A percentile compares a stretch with the other conserved stretches of the same genome.
phyloP scores from a whole-genome alignment of 2,113 vertebrate genomes.

The Epinephelus moara region DNA sequence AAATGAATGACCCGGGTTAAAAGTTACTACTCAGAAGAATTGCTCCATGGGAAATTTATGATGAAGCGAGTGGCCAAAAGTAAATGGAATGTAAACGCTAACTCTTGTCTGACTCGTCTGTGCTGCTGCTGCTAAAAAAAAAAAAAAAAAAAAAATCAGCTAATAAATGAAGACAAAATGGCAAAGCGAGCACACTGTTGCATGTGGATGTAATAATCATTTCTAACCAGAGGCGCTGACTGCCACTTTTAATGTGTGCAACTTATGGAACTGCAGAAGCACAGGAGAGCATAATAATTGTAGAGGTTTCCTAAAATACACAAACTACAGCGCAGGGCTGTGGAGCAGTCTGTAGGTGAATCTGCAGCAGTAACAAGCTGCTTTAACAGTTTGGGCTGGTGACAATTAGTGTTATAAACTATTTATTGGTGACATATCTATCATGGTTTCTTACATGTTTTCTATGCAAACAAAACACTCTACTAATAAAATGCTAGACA shows the following conservation, averaged over 20 bases:
- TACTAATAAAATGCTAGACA: slow-evolving; percentile 6
- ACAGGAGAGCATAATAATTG: slow-evolving; percentile 35
- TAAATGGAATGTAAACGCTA: slow-evolving; percentile 74
- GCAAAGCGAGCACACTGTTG: slow-evolving; percentile 57
- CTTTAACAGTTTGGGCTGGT: slow-evolving; percentile 8
- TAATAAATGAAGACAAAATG: slow-evolving; percentile 74
- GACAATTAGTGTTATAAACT: slow-evolving; percentile 24
- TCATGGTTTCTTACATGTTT: not conserved
- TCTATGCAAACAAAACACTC: not conserved
- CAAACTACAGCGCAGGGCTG: not conserved
- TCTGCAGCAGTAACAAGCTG: slow-evolving; percentile 12
- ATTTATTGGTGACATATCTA: slow-evolving; percentile 12
- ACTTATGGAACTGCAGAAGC: slow-evolving; percentile 48
- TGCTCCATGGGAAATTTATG: slow-evolving; percentile 76
- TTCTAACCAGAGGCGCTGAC: slow-evolving; percentile 53
- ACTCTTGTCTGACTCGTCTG: slow-evolving; percentile 67
- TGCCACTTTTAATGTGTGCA: slow-evolving; percentile 27
- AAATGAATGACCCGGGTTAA: slow-evolving; percentile 74
- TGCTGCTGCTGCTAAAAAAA: slow-evolving; percentile 24
- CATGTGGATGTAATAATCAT: slow-evolving; percentile 65
- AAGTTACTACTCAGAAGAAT: slow-evolving; percentile 73
- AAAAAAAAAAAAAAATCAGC: slow-evolving; percentile 58
- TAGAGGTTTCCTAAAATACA: slow-evolving; percentile 24
- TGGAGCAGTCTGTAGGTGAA: slow-evolving; percentile 4
- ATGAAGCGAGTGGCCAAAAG: slow-evolving; percentile 68